Evolutionary conservation across 2,888 invertebrate genomes (phyloP), one percentile per base, ranked within the genome.

Genomic region (Saturnia pavonia): DNA sequence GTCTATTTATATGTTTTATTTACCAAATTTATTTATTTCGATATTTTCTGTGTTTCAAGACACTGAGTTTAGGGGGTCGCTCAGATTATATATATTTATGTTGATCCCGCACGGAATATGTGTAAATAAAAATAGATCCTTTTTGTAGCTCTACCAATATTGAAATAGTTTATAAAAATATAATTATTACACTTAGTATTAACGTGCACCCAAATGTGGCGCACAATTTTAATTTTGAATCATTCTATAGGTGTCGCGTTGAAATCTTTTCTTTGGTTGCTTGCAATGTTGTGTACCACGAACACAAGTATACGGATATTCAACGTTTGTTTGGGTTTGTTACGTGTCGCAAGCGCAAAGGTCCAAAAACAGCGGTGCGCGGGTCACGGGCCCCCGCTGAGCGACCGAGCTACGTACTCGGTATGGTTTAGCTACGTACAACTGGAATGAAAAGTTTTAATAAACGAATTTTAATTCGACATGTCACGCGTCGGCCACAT

Each of bases 371-470:
- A 34, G 68, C 63, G 63, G 63, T 63, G 48, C 68, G 34, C 72
- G 68, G 72, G 70, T 68, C 72, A 70, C 68, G 72, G 70, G 68
- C 65, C 51, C 63, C n/a, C 70, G 40, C 70, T 25, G 69, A 22
- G 48, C 67, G 72, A 69, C 48, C 63, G 40, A 19, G 16, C 34
- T 63, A 40, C 57, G 57, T 63, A 63, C 40, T 63, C 27, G 9
- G 27, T 19, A 22, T 40, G 4, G 40, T 63, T 19, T 34, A 22
- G 19, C 34, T 63, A 27, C n/a, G 63, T 63, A 63, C 63, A 63
- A 63, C 19, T 63, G 63, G 16, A 34, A 63, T 63, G 63, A 63
- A 63, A 63, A 63, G 63, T 63, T 63, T 63, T 34, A 34, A 34
- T n/a, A n/a, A 63, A 63, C 22, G 40, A 22, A 34, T 63, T 63